Evolutionary conservation across 2,888 invertebrate species (phyloP), one percentile per base, ranked within the genome.

Genomic region (Campaea margaritaria): DNA sequence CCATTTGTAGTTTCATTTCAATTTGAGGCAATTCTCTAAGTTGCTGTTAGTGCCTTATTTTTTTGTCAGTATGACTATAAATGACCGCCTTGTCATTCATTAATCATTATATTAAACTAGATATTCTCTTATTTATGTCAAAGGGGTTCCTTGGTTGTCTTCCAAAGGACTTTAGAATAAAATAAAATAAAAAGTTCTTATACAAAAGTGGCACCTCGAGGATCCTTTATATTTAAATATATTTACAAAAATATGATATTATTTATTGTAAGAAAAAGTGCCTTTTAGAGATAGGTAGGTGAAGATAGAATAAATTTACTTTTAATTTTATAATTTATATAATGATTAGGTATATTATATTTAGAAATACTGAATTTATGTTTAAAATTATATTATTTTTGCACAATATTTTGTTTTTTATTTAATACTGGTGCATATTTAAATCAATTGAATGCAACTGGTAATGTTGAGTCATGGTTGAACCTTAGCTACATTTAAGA

Each of bases 301-400:
- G 58, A 58, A 55, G 21, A 51, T 69, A 69, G 69, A 45, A 46
- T 67, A 65, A 62, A 67, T 69, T 47, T 69, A 67, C 69, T 60
- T 45, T 31, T 65, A 58, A 60, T 46, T 53, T 42, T 51, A 44
- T 64, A 63, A 61, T 61, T 58, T 67, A 69, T 65, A 38, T 66
- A 64, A 59, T 43, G 28, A 39, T 21, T 58, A 58, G 38, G 48
- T 39, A 42, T 61, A 62, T 65, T 58, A 46, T 63, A 61, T 59
- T 28, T 86, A 83, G 77, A 77, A 75, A 77, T 83, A 79, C 76
- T 78, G 69, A 74, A 75, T 77, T 73, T 83, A 84, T 87, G 86
- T 86, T 87, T 82, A 81, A 83, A 85, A 87, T 75, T 78, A 87
- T 86, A 84, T 82, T 81, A 92, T 92, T 92, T 92, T 92, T 91